phyloP scores from a whole-genome alignment of 1,140 invertebrate species.

The Armadillidium nasatum region DNA sequence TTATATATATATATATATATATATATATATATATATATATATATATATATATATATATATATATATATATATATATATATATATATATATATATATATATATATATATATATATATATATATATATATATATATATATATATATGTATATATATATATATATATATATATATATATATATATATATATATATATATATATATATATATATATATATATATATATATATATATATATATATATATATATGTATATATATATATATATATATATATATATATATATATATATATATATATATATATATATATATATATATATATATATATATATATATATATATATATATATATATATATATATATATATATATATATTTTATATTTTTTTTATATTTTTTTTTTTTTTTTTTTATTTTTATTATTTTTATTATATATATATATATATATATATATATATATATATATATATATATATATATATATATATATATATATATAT shows the following conservation, averaged over 20 bases:
- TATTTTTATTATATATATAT: too few species aligned
- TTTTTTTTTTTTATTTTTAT: too few species aligned
- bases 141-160: not conserved
- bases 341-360: conserved; percentile 4
- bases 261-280: not conserved
- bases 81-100: not conserved
- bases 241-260: conserved; percentile 4
- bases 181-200: not conserved
- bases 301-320: conserved; percentile 15
- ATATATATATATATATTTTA: conserved; percentile 6
- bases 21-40: not conserved
- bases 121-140: conserved; percentile 11
- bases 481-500: conserved; percentile 15
- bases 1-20: conserved; percentile 11
- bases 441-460: not conserved
- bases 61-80: not conserved
- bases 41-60: conserved; percentile 4
- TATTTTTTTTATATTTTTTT: too few species aligned
- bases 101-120: conserved; percentile 15
- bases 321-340: not conserved
- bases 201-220: conserved; percentile 2
- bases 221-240: conserved; percentile 15
- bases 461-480: conserved; percentile 9
- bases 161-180: not conserved
- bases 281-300: conserved; percentile 15